These are phyloP conservation scores for Pelobates cultripes DNA, from an alignment of 2,797 vertebrate species.

Conservation along the genomic window DNA sequence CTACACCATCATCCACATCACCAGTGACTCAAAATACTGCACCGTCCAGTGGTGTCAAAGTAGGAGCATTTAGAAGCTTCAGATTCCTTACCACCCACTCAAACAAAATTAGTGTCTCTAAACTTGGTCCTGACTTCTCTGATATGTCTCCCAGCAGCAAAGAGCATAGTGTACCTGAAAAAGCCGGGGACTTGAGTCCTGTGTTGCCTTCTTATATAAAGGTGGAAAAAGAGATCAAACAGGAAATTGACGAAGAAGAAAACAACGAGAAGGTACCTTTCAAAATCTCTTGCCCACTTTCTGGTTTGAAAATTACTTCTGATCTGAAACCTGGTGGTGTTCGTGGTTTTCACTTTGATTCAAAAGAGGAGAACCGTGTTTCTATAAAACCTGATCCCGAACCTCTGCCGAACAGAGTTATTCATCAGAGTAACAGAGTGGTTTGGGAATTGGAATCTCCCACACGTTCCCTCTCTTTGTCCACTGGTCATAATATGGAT, in stretches of 20 bases:
- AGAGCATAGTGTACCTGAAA: constrained; percentile 42
- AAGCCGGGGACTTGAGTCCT: constrained; percentile 58
- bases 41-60: constrained; percentile 68
- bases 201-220: constrained; percentile 53
- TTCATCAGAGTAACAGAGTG: constrained; percentile 52
- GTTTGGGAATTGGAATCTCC: constrained; percentile 60
- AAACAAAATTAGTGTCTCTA: constrained; percentile 53
- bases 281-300: constrained; percentile 33
- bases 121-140: constrained; percentile 55
- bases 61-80: constrained; percentile 65
- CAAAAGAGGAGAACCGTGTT: constrained; percentile 63
- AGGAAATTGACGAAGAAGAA: constrained; percentile 45
- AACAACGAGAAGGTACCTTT: constrained; percentile 24
- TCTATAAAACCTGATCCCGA: constrained; percentile 63
- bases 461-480: constrained; percentile 70
- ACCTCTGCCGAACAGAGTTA: constrained; percentile 50
- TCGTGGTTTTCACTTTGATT: constrained; percentile 65
- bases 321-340: constrained; percentile 34
- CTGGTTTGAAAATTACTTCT: constrained; percentile 50
- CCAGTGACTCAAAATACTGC: constrained; percentile 72
- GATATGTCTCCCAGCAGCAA: constrained; percentile 35
- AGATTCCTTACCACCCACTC: constrained; percentile 73
- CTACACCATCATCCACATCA: constrained; percentile 62
- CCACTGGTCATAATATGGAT: constrained; percentile 67
- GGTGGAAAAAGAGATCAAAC: constrained; percentile 53